Conservation (phyloP, 2,113 vertebrate genomes). For the Callocephalon fimbriatum region DNA sequence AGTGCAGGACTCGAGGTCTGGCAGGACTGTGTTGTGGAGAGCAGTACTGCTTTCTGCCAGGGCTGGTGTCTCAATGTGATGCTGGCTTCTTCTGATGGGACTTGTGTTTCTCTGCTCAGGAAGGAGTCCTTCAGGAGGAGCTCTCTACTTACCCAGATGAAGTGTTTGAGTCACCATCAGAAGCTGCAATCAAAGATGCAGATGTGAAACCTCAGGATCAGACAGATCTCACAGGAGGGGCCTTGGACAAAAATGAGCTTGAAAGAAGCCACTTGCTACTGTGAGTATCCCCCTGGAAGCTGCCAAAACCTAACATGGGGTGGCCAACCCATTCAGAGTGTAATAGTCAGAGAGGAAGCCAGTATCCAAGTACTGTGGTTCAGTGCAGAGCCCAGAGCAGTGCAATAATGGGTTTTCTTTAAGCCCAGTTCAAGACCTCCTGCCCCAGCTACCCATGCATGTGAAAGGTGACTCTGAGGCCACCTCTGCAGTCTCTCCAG, state of each 20-base stretch:
- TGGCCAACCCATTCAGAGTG: not conserved
- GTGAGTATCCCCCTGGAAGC: slow-evolving; percentile 78
- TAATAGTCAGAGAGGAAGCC: not conserved
- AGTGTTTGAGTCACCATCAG: slow-evolving; percentile 93
- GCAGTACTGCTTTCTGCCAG: not conserved
- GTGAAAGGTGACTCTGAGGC: not conserved
- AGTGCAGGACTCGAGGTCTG: not conserved
- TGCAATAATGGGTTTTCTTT: not conserved
- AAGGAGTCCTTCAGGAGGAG: slow-evolving; percentile 92
- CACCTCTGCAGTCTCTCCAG: not conserved
- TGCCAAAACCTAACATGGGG: not conserved
- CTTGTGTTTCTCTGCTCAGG: slow-evolving; percentile 78
- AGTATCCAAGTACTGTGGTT: not conserved
- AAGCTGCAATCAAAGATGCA: slow-evolving; percentile 87
- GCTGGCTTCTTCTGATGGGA: not conserved
- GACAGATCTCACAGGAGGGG: slow-evolving; percentile 90
- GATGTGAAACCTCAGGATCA: slow-evolving; percentile 83
- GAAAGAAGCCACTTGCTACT: slow-evolving; percentile 95
- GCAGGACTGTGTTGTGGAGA: not conserved
- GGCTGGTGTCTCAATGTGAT: not conserved
- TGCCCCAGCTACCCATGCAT: not conserved
- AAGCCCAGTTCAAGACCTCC: not conserved
- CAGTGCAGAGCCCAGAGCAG: not conserved
- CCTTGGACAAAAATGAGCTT: slow-evolving; percentile 90
- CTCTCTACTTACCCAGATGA: slow-evolving; percentile 92